phyloP scores from a whole-genome alignment of 2,797 vertebrate genomes.

The Parauchenoglanis punctatus region DNA sequence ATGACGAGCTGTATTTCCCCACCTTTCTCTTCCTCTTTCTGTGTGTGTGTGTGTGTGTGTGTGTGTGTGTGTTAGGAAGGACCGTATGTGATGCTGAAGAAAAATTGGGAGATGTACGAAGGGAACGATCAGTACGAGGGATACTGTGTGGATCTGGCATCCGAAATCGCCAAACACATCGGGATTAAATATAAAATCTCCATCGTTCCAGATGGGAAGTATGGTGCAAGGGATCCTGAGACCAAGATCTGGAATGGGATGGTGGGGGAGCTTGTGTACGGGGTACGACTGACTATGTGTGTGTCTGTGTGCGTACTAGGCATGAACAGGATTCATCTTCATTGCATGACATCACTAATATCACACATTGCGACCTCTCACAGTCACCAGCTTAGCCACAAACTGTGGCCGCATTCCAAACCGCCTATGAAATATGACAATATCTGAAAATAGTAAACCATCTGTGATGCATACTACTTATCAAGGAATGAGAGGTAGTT shows the following conservation, averaged over 20 bases:
- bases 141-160: slow-evolving; percentile 98
- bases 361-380: not conserved
- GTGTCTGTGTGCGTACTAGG: not conserved
- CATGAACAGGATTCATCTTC: not conserved
- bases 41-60: slow-evolving; percentile 62
- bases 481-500: not conserved
- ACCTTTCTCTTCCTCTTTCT: slow-evolving; percentile 44
- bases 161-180: slow-evolving; percentile 98
- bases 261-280: slow-evolving; percentile 99
- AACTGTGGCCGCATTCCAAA: not conserved
- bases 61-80: slow-evolving; percentile 85
- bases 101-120: slow-evolving; percentile 97
- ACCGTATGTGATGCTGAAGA: slow-evolving; percentile 99
- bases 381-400: not conserved
- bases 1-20: slow-evolving; percentile 50
- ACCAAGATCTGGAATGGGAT: slow-evolving; percentile 99
- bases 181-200: slow-evolving; percentile 99
- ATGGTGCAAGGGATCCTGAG: slow-evolving; percentile 96
- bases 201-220: slow-evolving; percentile 97
- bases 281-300: slow-evolving; percentile 81
- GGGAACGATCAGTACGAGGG: slow-evolving; percentile 98
- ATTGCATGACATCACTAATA: not conserved
- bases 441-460: not conserved
- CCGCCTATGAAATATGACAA: not conserved
- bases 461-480: not conserved